A percentile compares a stretch with the other conserved stretches of the same genome.
Conservation (phyloP, 2,113 vertebrate species). For the Heteronetta atricapilla region DNA sequence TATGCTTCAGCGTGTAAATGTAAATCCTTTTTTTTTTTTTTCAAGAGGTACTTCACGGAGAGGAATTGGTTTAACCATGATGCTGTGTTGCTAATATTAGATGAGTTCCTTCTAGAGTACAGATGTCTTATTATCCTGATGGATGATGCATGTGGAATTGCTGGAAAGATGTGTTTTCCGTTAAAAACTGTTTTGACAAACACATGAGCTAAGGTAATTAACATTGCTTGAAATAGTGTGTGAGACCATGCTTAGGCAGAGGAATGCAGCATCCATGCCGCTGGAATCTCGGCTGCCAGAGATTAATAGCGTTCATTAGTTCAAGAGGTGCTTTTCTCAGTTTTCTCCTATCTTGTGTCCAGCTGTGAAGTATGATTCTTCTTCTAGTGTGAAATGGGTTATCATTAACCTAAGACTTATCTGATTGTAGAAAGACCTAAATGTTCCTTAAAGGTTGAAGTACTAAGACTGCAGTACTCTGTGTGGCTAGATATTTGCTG, state of each 20-base stretch:
- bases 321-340: neutral
- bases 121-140: neutral
- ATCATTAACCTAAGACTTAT: neutral
- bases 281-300: neutral
- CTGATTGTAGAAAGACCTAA: neutral
- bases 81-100: constrained; percentile 37
- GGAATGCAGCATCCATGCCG: neutral
- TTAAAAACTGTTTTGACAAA: neutral
- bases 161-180: neutral
- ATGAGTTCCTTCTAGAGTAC: neutral
- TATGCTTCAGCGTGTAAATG: neutral
- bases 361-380: neutral
- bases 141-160: neutral
- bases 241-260: rapidly evolving
- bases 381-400: neutral
- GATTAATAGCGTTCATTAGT: neutral
- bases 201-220: neutral
- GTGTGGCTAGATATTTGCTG: neutral
- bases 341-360: neutral
- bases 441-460: neutral
- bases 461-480: neutral
- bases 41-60: neutral
- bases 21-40: neutral
- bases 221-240: neutral
- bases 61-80: neutral